Evolutionary conservation across 1,140 invertebrate genomes (phyloP), one percentile per base, ranked within the genome.

Genomic region (Pogonomyrmex barbatus): DNA sequence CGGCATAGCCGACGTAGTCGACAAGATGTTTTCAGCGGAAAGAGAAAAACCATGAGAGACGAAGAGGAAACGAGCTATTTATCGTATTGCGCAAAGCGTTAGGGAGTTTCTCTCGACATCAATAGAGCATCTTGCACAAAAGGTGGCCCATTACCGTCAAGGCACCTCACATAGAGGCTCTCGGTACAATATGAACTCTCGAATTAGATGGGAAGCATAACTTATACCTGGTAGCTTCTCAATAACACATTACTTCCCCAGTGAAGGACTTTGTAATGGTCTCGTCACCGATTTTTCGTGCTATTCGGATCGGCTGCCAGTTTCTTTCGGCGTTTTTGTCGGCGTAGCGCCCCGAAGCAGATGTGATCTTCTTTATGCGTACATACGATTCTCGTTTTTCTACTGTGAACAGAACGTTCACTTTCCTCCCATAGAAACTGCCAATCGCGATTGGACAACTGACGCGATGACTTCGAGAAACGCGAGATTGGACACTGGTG

Each of bases 211-310:
- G 82, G 0, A 89, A 52, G 89, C 88, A 89, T 83, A 91, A 93
- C 91, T 93, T 94, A 93, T 93, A 94, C 93, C 92, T 94, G 92
- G 92, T 89, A 85, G 90, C 90, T 91, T 90, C 86, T 92, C 91
- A 92, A 93, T 92, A 91, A 91, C 86, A 79, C 88, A 88, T 91
- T 91, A 92, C 86, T 88, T 90, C 65, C 77, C 65, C 67, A 65
- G 60, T 65, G 85, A 85, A 83, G 79, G 85, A 90, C 82, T 82
- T 67, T 85, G 82, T 91, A 87, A 91, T 90, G 88, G 79, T 76
- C 78, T 85, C 76, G 84, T 87, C 87, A 87, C 75, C 76, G 75
- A 91, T 91, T 89, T 81, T 75, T 89, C 81, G 58, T 86, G 45
- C 77, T 82, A 71, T 65, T 90, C 89, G 58, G 58, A 86, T 81